These are phyloP conservation scores for Drosophila ezoana DNA, from an alignment of 2,888 invertebrate species.

Conservation along the genomic window DNA sequence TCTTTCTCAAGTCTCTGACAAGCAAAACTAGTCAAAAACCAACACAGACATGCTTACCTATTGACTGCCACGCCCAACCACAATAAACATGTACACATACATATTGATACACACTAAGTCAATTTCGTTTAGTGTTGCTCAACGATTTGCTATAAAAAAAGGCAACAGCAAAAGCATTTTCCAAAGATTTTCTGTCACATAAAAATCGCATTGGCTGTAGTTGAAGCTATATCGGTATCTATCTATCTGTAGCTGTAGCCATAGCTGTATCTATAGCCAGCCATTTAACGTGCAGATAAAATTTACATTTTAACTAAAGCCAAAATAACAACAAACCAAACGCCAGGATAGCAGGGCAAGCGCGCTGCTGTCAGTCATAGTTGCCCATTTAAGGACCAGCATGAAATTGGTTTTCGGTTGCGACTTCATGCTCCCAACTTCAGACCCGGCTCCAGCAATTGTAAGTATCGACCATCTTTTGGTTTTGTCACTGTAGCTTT, in stretches of 20 bases:
- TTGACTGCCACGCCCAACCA: constrained; percentile 10
- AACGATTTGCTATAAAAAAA: constrained; percentile 46
- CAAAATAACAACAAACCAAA: constrained; percentile 41
- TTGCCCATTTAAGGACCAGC: constrained; percentile 45
- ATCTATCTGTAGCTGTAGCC: constrained; percentile 25
- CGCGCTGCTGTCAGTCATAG: constrained; percentile 23
- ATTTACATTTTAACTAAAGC: constrained; percentile 66
- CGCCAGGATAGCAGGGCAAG: not conserved
- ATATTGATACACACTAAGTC: constrained; percentile 39
- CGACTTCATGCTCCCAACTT: constrained; percentile 8
- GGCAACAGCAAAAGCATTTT: constrained; percentile 51
- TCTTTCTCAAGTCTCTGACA: constrained; percentile 15
- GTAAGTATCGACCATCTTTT: constrained; percentile 25
- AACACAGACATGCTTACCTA: constrained; percentile 40
- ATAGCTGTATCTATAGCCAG: constrained; percentile 35
- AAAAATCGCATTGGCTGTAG: constrained; percentile 55
- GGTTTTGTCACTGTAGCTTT: constrained; percentile 31
- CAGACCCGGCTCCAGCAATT: not conserved
- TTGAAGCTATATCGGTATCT: constrained; percentile 11
- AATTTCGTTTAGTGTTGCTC: constrained; percentile 63
- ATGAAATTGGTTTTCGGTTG: constrained; percentile 59
- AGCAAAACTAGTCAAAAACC: constrained; percentile 28
- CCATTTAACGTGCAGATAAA: constrained; percentile 68
- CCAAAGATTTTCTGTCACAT: constrained; percentile 68
- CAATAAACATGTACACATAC: constrained; percentile 12